A percentile compares a stretch with the other conserved stretches of the same genome.
Conservation (phyloP, 2,797 vertebrate species). For the Siniperca obscura region DNA sequence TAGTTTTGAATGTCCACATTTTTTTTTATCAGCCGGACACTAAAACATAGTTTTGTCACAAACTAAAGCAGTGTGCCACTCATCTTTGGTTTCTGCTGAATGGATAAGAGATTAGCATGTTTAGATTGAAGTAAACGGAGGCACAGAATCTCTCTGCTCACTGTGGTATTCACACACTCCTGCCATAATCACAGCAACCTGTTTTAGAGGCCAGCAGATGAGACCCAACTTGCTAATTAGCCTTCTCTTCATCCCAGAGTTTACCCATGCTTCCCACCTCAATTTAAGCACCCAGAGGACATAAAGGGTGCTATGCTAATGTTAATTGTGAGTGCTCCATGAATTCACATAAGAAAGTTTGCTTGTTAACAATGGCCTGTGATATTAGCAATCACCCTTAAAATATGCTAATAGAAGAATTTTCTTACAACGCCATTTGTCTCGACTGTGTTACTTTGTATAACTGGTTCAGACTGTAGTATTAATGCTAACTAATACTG, state of each 20-base stretch:
- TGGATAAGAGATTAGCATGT: conserved; percentile 34
- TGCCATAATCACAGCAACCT: conserved; percentile 77
- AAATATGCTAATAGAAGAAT: conserved; percentile 40
- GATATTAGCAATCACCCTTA: conserved; percentile 43
- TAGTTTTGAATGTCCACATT: background rate
- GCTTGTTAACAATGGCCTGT: conserved; percentile 44
- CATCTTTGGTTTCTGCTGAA: conserved; percentile 40
- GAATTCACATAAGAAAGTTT: conserved; percentile 14
- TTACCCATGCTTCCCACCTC: conserved; percentile 31
- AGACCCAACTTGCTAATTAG: conserved; percentile 79
- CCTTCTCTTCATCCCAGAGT: conserved; percentile 44
- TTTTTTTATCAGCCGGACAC: background rate
- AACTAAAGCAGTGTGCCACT: background rate
- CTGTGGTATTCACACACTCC: conserved; percentile 77
- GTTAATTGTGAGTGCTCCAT: conserved; percentile 12
- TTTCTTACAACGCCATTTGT: conserved; percentile 21
- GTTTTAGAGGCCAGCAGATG: conserved; percentile 73
- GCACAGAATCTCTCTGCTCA: conserved; percentile 70
- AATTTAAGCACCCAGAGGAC: conserved; percentile 31
- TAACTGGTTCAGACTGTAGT: conserved; percentile 6
- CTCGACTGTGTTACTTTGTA: conserved; percentile 19
- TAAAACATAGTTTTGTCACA: conserved; percentile 19
- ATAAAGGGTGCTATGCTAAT: conserved; percentile 20
- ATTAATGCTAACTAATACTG: background rate
- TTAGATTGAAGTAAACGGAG: conserved; percentile 45